Evolutionary conservation across 2,888 invertebrate genomes (phyloP), one percentile per base, ranked within the genome.

Genomic region (Salticus scenicus): DNA sequence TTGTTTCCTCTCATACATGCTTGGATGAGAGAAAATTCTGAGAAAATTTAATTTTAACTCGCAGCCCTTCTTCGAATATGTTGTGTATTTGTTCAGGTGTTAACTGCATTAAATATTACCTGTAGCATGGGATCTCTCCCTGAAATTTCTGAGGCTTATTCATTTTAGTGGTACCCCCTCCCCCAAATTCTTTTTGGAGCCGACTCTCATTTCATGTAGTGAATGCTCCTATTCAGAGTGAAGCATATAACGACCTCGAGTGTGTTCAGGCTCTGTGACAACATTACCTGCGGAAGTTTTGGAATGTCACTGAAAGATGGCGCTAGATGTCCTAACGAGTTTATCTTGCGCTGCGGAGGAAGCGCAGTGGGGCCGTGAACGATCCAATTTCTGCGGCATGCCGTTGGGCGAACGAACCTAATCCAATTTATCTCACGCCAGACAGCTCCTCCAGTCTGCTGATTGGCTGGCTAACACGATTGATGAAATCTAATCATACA

Each of bases 401-500:
- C 83, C 77, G 81, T 82, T 75, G 75, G 81, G 81, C 70, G 75
- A 75, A 82, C 33, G 70, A 20, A 20, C 69, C 71, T 84, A 84
- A 84, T 84, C 83, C 77, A 84, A 77, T 84, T 84, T 84, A 72
- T 73, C 57, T 67, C 71, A 76, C 70, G 75, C 70, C 70, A 82
- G 82, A 84, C 84, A 85, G 74, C 78, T 75, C 71, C 77, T 77
- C 73, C 69, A 78, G 77, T 67, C 31, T 73, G 84, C 64, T 85
- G 84, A 85, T 85, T 85, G 84, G 84, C 78, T 79, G 84, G 79
- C 78, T 85, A 79, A 79, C 78, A 85, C 84, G 84, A 84, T 84
- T 84, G 83, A 84, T 84, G 77, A 84, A 84, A 84, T 84, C 83
- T 77, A 84, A 84, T 84, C 83, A 84, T 77, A 84, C 83, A 84